A percentile compares a stretch with the other conserved stretches of the same genome.
These are phyloP conservation scores for Protophormia terraenovae DNA, from an alignment of 2,888 invertebrate species.

Conservation along the genomic window DNA sequence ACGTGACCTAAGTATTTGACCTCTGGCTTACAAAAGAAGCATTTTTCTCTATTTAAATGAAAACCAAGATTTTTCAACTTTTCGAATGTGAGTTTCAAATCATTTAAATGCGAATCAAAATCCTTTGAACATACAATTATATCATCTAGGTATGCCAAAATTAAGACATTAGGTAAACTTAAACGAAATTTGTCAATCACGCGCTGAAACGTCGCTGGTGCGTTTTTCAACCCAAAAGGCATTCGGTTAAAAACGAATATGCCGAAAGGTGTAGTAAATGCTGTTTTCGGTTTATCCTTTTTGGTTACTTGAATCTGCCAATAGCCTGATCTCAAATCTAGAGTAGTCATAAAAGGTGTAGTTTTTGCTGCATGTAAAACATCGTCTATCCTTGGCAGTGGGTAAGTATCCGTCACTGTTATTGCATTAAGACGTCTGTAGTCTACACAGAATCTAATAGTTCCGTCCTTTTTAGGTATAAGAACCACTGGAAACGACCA, in stretches of 20 bases:
- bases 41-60: conserved; percentile 72
- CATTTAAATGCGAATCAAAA: conserved; percentile 71
- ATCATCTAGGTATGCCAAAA: conserved; percentile 74
- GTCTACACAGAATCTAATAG: neutral
- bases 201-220: conserved; percentile 70
- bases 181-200: conserved; percentile 72
- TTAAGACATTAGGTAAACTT: conserved; percentile 43
- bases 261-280: neutral
- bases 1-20: conserved; percentile 74
- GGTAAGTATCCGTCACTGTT: neutral
- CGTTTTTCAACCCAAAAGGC: neutral
- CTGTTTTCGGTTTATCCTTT: neutral
- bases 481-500: neutral
- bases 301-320: conserved; percentile 7
- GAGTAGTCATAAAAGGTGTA: conserved; percentile 1
- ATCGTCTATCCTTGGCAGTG: conserved; percentile 1
- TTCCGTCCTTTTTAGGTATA: conserved; percentile 1
- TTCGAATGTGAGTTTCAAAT: conserved; percentile 70
- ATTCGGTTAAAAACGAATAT: neutral
- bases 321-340: conserved; percentile 2
- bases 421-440: conserved; percentile 1
- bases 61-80: conserved; percentile 67
- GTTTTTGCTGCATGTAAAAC: conserved; percentile 1
- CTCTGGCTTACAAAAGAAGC: conserved; percentile 54
- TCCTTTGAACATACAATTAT: conserved; percentile 70